phyloP scores from a whole-genome alignment of 2,888 invertebrate genomes.

The Andrena camellia region DNA sequence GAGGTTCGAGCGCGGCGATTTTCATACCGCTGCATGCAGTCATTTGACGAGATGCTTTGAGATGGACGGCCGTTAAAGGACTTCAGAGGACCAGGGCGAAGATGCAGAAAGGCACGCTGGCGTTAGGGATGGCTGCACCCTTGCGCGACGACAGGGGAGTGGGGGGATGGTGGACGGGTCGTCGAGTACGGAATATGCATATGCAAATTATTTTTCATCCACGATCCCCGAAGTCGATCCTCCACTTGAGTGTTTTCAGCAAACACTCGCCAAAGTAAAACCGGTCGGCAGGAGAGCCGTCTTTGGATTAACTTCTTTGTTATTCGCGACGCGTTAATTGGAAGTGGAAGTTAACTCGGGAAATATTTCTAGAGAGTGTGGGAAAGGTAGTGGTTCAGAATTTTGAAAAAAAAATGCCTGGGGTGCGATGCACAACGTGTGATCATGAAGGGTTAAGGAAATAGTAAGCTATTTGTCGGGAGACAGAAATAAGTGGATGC shows the following conservation, averaged over 20 bases:
- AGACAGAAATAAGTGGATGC: too few species aligned
- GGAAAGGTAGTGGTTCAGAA: too few species aligned
- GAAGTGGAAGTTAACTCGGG: too few species aligned
- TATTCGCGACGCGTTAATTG: neutral
- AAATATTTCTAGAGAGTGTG: too few species aligned
- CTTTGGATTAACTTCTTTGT: constrained; percentile 15
- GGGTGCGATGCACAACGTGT: too few species aligned
- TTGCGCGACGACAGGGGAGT: neutral
- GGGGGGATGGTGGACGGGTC: constrained; percentile 21
- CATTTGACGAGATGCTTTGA: constrained; percentile 59
- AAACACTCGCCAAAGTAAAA: constrained; percentile 52
- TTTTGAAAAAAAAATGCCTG: too few species aligned
- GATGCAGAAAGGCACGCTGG: constrained; percentile 15
- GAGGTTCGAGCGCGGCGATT: constrained; percentile 62
- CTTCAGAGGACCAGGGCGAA: constrained; percentile 18
- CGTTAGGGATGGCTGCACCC: constrained; percentile 1
- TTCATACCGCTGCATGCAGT: constrained; percentile 61
- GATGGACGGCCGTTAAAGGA: constrained; percentile 51
- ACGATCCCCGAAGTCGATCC: constrained; percentile 42
- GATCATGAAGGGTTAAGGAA: too few species aligned
- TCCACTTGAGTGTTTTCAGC: constrained; percentile 56
- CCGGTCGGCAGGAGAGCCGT: constrained; percentile 1
- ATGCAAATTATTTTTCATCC: constrained; percentile 72
- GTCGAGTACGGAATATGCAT: constrained; percentile 66
- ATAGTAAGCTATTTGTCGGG: too few species aligned